Conservation (phyloP, 2,888 invertebrate genomes). For the Leptinotarsa rubiginosa region DNA sequence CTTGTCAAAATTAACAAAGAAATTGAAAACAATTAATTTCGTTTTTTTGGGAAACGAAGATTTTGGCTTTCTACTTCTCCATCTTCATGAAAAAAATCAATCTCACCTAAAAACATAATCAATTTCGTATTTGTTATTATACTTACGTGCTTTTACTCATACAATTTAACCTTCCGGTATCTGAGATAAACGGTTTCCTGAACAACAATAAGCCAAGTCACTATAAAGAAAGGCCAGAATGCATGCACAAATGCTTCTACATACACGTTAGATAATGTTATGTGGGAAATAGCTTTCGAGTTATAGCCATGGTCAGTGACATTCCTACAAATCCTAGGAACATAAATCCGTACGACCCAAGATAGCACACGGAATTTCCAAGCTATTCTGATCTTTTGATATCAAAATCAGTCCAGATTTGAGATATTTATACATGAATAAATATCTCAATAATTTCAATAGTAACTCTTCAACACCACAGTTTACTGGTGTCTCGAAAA, state of each 20-base stretch:
- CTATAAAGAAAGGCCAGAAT: background rate
- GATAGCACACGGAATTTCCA: background rate
- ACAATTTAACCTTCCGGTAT: background rate
- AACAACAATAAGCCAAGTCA: background rate
- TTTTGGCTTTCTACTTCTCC: too few relatives aligned
- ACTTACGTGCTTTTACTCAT: too few relatives aligned
- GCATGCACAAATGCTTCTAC: conserved; percentile 41
- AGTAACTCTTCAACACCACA: too few relatives aligned
- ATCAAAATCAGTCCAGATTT: background rate
- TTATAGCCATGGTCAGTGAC: conserved; percentile 55
- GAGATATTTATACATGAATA: too few relatives aligned
- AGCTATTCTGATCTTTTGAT: background rate
- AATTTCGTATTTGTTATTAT: too few relatives aligned
- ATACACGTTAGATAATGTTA: conserved; percentile 50
- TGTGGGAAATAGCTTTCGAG: conserved; percentile 52
- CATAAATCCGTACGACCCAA: conserved; percentile 49
- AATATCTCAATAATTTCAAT: too few relatives aligned
- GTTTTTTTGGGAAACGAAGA: too few relatives aligned
- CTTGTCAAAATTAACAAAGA: too few relatives aligned
- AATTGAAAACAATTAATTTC: too few relatives aligned
- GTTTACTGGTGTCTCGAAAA: too few relatives aligned
- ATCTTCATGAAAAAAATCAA: too few relatives aligned
- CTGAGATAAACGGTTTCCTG: background rate
- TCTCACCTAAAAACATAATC: too few relatives aligned
- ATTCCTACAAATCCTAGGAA: conserved; percentile 51